A percentile compares a stretch with the other conserved stretches of the same genome.
Evolutionary conservation across 37 sponge, comb jelly and placozoan species (phyloP).

Genomic region (Aphrocallistes beatrix): DNA sequence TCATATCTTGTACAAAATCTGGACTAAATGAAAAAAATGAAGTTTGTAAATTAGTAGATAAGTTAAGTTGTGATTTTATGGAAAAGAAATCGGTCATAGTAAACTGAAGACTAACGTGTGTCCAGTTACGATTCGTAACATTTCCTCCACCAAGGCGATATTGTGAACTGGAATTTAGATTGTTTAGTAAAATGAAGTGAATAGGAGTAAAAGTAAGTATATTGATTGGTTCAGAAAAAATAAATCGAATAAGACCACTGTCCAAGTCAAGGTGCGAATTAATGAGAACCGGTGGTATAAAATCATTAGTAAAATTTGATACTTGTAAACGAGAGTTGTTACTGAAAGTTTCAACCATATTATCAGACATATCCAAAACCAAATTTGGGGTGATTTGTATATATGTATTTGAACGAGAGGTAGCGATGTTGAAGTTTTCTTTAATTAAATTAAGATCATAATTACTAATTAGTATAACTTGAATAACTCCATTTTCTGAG

Average conservation of each 20-base stretch:
- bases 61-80: constrained; percentile 34
- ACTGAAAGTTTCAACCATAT: neutral
- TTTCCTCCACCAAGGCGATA: constrained; percentile 51
- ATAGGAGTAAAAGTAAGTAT: constrained; percentile 41
- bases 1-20: constrained; percentile 62
- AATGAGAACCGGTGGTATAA: constrained; percentile 55
- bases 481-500: neutral
- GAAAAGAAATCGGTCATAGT: constrained; percentile 55
- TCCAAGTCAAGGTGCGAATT: constrained; percentile 70
- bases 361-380: neutral
- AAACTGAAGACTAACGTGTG: constrained; percentile 45
- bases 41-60: constrained; percentile 27
- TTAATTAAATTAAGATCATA: constrained; percentile 55
- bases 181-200: neutral
- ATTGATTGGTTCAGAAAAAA: constrained; percentile 35
- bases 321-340: neutral
- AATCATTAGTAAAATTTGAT: constrained; percentile 24
- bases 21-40: constrained; percentile 48
- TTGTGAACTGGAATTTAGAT: neutral
- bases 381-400: neutral
- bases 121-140: constrained; percentile 39
- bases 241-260: constrained; percentile 46
- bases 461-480: neutral
- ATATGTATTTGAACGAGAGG: constrained; percentile 15
- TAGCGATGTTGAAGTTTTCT: constrained; percentile 46